Base-by-base conservation (phyloP, 1,140 invertebrate genomes). In the Drosophila sp. region DNA sequence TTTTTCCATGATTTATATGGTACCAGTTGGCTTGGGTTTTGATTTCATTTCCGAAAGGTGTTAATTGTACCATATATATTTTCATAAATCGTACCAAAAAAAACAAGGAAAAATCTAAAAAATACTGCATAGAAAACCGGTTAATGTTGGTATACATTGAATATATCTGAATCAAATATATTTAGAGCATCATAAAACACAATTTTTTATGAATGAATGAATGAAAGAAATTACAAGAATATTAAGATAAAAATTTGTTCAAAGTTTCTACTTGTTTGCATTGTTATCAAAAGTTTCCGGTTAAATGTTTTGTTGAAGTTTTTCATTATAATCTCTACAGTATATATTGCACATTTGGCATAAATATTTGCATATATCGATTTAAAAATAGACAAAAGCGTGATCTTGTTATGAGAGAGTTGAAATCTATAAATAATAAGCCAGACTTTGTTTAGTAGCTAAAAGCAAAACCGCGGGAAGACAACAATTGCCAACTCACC, bases 401-500 rank as follows among this genome's bases (percentile, higher is more conserved):
- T 67, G 64, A 58, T 25, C 67, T 29, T 33, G 47, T 50, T 50
- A 27, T 50, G 23, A 50, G 44, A 38, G 35, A 17, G 25, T 25
- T 50, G 0, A 47, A 47, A 50, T 10, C 44, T 50, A 47, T 50
- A 50, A 50, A 50, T 50, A 50, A 50, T 50, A 30, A 58, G 23
- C 50, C 27, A 56, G 30, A 72, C 41, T 60, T 69, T 27, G 65
- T 50, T 25, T 60, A 54, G 27, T 11, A 11, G 1, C 8, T 17
- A 17, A 47, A 25, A 23, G 33, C 6, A 3, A 35, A 38, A 38
- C 1, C 2, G 35, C 35, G 10, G 23, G 6, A 11, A 17, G 7
- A 11, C 33, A 23, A 3, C 54, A 72, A 56, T 3, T 6, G 69
- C 44, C 62, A 33, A 68, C 2, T 75, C 73, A 76, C 25, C 40